These are phyloP conservation scores for Tetanocera ferruginea DNA, from an alignment of 2,888 invertebrate genomes.

Conservation along the genomic window DNA sequence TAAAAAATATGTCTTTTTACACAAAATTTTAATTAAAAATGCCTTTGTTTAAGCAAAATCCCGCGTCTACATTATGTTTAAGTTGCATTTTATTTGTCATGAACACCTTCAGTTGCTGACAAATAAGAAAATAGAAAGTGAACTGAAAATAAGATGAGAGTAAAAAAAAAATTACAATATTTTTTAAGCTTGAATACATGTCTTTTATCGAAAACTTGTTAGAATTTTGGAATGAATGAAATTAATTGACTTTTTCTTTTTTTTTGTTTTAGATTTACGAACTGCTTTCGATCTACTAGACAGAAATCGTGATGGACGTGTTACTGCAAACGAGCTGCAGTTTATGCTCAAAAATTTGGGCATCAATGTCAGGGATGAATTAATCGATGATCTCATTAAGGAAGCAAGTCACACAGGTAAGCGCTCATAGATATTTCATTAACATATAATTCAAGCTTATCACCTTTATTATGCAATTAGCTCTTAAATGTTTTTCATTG, in stretches of 20 bases:
- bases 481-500: too few species aligned
- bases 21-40: too few species aligned
- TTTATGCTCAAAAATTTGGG: conserved; percentile 84
- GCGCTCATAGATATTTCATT: conserved; percentile 49
- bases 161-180: too few species aligned
- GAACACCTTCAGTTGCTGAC: background rate
- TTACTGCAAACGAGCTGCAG: conserved; percentile 82
- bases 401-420: conserved; percentile 81
- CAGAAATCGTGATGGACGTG: conserved; percentile 82
- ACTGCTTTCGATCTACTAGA: conserved; percentile 84
- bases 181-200: too few species aligned
- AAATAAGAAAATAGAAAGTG: background rate
- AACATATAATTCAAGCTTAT: background rate
- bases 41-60: too few species aligned
- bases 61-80: too few species aligned
- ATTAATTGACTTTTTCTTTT: background rate
- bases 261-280: conserved; percentile 76
- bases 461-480: too few species aligned
- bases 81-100: background rate
- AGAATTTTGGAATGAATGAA: background rate
- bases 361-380: conserved; percentile 81
- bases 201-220: background rate
- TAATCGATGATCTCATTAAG: conserved; percentile 80
- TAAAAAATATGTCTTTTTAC: too few species aligned
- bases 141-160: too few species aligned